Conservation (phyloP, 2,888 invertebrate genomes). For the Emmelina monodactyla region DNA sequence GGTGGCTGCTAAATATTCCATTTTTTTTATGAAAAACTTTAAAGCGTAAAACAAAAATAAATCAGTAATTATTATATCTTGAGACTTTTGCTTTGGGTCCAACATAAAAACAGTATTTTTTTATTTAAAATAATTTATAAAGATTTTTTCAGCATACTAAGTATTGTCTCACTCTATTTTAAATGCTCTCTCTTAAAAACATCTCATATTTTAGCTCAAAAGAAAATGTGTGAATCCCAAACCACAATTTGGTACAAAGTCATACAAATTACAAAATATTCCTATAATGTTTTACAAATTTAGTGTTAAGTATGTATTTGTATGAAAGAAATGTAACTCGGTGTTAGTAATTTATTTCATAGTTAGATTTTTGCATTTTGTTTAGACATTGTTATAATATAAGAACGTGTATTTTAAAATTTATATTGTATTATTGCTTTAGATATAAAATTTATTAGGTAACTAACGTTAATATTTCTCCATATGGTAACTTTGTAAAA, state of each 20-base stretch:
- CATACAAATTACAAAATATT: constrained; percentile 59
- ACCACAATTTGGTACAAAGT: constrained; percentile 59
- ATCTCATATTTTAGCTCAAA: constrained; percentile 31
- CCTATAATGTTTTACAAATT: constrained; percentile 47
- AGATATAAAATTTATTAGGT: constrained; percentile 27
- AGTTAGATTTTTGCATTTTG: constrained; percentile 52
- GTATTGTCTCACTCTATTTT: too few species aligned
- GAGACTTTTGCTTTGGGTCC: too few species aligned
- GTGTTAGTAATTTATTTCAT: constrained; percentile 52
- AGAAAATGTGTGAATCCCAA: too few species aligned
- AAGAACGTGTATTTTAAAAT: constrained; percentile 41
- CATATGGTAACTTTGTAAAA: constrained; percentile 17
- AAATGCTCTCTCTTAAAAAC: constrained; percentile 38
- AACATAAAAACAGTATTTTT: too few species aligned
- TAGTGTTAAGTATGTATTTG: constrained; percentile 24
- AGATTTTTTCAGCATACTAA: too few species aligned
- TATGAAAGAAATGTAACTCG: constrained; percentile 24
- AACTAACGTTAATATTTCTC: too few species aligned
- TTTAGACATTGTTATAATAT: constrained; percentile 41
- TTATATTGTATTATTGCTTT: constrained; percentile 34
- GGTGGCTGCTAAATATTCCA: too few species aligned
- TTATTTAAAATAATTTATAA: too few species aligned
- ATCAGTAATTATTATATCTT: too few species aligned
- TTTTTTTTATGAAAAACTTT: too few species aligned
- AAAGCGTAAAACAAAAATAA: too few species aligned